Conservation (phyloP, 2,888 invertebrate genomes). For the Bombylius discolor region DNA sequence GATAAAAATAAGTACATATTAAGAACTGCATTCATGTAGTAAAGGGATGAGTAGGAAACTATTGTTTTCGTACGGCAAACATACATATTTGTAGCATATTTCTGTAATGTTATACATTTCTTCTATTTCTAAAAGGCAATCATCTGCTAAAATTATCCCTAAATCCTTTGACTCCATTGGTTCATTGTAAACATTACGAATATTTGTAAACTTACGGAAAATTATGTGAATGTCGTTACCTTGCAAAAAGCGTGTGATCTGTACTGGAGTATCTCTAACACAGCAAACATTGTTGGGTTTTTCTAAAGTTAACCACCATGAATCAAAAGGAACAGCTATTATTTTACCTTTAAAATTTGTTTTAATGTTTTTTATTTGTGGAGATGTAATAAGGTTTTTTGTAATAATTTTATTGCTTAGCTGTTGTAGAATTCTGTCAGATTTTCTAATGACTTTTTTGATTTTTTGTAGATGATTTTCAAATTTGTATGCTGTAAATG, state of each 20-base stretch:
- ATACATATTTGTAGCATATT: neutral
- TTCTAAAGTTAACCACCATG: neutral
- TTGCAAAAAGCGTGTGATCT: neutral
- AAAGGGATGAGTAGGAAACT: neutral
- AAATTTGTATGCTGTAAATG: conserved; percentile 9
- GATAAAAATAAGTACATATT: too few relatives aligned
- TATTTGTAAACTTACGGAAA: neutral
- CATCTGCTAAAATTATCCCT: neutral
- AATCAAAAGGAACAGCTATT: neutral
- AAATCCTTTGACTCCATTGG: neutral
- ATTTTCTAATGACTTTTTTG: conserved; percentile 3
- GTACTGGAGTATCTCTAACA: neutral
- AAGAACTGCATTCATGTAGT: too few relatives aligned
- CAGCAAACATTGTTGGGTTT: conserved; percentile 1
- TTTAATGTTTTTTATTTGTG: neutral
- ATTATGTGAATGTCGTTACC: neutral
- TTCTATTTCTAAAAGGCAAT: too few relatives aligned
- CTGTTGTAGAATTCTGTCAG: conserved; percentile 4
- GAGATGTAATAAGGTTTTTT: too few relatives aligned
- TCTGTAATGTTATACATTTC: too few relatives aligned
- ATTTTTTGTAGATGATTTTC: conserved; percentile 9
- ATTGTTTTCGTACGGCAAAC: neutral
- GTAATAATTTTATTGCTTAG: conserved; percentile 1
- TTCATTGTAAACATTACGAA: neutral
- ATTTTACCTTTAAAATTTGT: neutral